These are phyloP conservation scores for Falco concolor DNA, from an alignment of 2,797 vertebrate species.

Conservation along the genomic window DNA sequence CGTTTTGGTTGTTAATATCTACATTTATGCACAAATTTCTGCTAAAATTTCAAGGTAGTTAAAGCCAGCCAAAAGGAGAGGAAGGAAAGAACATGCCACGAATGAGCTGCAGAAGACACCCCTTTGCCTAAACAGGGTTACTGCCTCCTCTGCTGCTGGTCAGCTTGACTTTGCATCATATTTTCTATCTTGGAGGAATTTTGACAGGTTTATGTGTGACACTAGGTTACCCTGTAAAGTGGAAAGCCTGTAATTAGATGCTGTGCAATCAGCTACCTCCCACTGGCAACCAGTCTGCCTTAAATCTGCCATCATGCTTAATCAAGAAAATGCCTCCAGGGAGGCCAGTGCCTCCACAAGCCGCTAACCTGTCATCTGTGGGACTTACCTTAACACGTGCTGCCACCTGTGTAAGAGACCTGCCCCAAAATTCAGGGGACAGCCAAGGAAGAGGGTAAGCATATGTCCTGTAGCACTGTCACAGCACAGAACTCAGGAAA, in stretches of 20 bases:
- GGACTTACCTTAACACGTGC: slow-evolving; percentile 36
- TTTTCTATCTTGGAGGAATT: slow-evolving; percentile 51
- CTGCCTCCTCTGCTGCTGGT: slow-evolving; percentile 1
- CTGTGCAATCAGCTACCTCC: slow-evolving; percentile 18
- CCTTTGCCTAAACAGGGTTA: neutral
- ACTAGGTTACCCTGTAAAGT: slow-evolving; percentile 55
- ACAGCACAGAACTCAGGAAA: neutral
- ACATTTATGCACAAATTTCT: neutral
- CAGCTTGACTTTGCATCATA: slow-evolving; percentile 54
- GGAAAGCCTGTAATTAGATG: slow-evolving; percentile 69
- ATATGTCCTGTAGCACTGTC: no score
- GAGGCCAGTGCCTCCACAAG: slow-evolving; percentile 62
- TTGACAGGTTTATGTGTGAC: slow-evolving; percentile 67
- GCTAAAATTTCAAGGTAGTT: neutral
- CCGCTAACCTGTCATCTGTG: slow-evolving; percentile 51
- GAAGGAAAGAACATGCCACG: neutral
- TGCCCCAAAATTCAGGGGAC: neutral
- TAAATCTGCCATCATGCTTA: slow-evolving; percentile 75
- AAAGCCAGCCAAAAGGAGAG: neutral
- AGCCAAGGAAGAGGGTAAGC: neutral
- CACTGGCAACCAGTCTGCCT: slow-evolving; percentile 48
- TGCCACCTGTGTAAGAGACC: neutral
- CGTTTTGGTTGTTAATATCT: neutral
- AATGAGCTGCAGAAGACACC: neutral
- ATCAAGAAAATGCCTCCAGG: slow-evolving; percentile 66